A percentile compares a stretch with the other conserved stretches of the same genome.
Conservation (phyloP, 2,888 invertebrate species). For the Rhagonycha fulva region DNA sequence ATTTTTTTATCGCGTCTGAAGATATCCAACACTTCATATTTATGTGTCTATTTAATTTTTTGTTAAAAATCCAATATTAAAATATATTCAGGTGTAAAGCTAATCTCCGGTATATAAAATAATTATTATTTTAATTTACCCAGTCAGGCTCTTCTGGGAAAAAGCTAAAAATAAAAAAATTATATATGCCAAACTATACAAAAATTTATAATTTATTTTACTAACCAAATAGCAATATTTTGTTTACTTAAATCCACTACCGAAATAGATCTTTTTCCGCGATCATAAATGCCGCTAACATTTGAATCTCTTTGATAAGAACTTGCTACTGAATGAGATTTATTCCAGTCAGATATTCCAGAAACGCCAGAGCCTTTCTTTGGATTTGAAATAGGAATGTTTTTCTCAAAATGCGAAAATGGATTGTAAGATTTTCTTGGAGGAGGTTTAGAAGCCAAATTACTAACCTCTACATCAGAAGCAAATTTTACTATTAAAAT, state of each 20-base stretch:
- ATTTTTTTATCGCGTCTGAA: too few species aligned
- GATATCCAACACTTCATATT: too few species aligned
- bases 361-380: neutral
- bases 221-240: constrained; percentile 4
- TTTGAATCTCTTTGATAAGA: neutral
- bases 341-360: neutral
- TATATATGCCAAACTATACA: neutral
- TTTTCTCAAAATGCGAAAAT: neutral
- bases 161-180: neutral
- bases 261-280: neutral
- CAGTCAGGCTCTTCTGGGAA: constrained; percentile 11
- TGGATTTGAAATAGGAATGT: neutral
- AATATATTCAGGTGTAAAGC: too few species aligned
- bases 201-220: neutral
- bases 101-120: too few species aligned
- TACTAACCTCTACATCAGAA: neutral
- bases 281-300: neutral
- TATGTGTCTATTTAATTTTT: too few species aligned
- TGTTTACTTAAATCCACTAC: neutral
- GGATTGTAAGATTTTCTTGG: constrained; percentile 29
- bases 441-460: neutral
- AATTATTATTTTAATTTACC: neutral
- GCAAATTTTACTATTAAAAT: neutral
- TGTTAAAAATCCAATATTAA: too few species aligned
- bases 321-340: neutral